These are phyloP conservation scores for Triplophysa rosa DNA, from an alignment of 2,113 vertebrate species.

Conservation along the genomic window DNA sequence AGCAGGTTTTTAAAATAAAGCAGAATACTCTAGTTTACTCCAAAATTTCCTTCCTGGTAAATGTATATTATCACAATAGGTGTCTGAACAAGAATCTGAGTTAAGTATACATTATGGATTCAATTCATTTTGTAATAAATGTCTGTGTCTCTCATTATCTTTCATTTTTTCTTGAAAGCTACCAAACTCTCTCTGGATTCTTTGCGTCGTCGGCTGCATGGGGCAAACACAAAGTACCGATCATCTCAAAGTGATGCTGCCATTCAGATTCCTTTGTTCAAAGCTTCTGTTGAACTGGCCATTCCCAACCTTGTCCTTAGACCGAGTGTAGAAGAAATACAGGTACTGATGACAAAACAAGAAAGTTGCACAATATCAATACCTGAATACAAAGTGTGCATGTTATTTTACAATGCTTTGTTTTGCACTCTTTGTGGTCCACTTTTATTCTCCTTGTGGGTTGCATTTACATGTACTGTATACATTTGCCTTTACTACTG, in stretches of 20 bases:
- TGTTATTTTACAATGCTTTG: no score
- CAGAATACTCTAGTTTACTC: not conserved
- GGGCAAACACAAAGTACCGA: constrained; percentile 62
- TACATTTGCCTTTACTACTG: not conserved
- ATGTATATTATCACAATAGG: not conserved
- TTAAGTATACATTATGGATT: not conserved
- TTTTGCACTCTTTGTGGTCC: no score
- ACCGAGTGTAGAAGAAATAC: constrained; percentile 81
- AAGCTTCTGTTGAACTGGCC: constrained; percentile 74
- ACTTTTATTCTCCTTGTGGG: no score
- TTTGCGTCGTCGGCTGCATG: constrained; percentile 70
- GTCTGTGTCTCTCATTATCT: not conserved
- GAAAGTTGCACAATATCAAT: not conserved
- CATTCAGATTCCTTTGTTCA: constrained; percentile 72
- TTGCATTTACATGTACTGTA: not conserved
- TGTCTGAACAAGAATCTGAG: not conserved
- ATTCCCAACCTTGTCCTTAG: constrained; percentile 79
- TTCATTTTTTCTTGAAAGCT: constrained; percentile 63
- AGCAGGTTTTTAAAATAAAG: no score
- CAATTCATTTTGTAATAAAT: not conserved
- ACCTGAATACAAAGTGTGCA: not conserved
- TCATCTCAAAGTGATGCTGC: constrained; percentile 42
- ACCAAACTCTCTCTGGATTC: constrained; percentile 74
- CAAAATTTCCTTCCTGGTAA: not conserved
- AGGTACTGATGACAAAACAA: constrained; percentile 66